phyloP scores from a whole-genome alignment of 2,797 vertebrate genomes.

The Gymnothorax javanicus region DNA sequence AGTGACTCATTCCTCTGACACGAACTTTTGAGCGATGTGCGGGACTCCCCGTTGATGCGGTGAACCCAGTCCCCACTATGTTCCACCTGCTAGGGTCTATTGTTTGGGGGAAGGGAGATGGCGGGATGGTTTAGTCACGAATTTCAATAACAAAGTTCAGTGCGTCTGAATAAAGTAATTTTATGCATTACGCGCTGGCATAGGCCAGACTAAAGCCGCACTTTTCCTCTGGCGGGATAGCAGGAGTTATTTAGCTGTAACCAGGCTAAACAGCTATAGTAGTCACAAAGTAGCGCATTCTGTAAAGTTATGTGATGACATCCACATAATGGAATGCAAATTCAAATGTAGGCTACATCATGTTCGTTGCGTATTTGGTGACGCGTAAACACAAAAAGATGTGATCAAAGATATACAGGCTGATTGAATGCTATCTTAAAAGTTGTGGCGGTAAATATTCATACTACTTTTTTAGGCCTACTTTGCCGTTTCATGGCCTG shows the following conservation, averaged over 20 bases:
- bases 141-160: constrained; percentile 77
- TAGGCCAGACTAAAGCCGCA: not conserved
- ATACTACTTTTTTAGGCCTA: not conserved
- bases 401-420: not conserved
- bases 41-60: constrained; percentile 71
- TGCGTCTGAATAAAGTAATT: constrained; percentile 70
- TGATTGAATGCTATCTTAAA: not conserved
- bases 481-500: constrained; percentile 60
- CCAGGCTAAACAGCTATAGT: not conserved
- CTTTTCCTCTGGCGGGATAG: not conserved
- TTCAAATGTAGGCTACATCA: not conserved
- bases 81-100: constrained; percentile 87
- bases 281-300: not conserved
- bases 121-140: constrained; percentile 31
- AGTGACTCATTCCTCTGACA: constrained; percentile 79
- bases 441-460: not conserved
- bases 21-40: constrained; percentile 69
- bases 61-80: constrained; percentile 67
- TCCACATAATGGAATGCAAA: not conserved
- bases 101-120: constrained; percentile 55
- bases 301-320: not conserved
- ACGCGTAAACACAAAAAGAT: not conserved
- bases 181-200: constrained; percentile 52
- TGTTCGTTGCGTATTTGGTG: not conserved
- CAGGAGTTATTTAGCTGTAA: not conserved